phyloP scores from a whole-genome alignment of 53 echinoderm and acorn worm species.

The Mesocentrotus franciscanus region DNA sequence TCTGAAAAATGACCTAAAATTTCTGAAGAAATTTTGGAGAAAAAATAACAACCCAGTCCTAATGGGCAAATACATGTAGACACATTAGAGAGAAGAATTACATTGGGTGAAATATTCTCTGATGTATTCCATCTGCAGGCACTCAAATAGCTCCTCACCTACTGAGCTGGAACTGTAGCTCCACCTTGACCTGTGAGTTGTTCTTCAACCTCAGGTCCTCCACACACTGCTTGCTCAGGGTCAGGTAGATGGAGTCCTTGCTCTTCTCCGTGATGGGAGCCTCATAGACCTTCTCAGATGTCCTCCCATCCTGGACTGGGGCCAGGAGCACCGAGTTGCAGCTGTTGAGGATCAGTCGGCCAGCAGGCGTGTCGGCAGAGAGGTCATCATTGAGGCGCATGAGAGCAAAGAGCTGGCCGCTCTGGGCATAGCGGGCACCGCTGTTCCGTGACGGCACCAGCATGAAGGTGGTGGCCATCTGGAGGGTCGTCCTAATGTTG shows the following conservation, averaged over 20 bases:
- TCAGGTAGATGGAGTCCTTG: conserved; percentile 93
- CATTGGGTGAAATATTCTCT: too few relatives aligned
- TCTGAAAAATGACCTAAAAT: too few relatives aligned
- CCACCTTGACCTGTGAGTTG: conserved; percentile 79
- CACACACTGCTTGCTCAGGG: conserved; percentile 85
- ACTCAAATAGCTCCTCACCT: conserved; percentile 66
- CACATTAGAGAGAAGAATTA: too few relatives aligned
- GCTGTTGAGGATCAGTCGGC: conserved; percentile 92
- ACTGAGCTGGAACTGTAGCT: conserved; percentile 96
- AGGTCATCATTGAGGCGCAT: conserved; percentile 87
- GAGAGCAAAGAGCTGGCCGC: conserved; percentile 94
- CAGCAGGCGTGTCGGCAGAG: conserved; percentile 89
- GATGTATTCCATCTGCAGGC: too few relatives aligned
- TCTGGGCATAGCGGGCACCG: conserved; percentile 93
- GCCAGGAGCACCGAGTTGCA: conserved; percentile 89
- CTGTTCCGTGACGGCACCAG: conserved; percentile 89
- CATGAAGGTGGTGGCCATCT: conserved; percentile 89
- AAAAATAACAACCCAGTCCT: too few relatives aligned
- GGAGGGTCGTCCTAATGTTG: conserved; percentile 91
- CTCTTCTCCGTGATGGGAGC: conserved; percentile 91
- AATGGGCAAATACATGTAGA: too few relatives aligned
- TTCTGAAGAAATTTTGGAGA: too few relatives aligned
- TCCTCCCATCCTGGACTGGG: conserved; percentile 46
- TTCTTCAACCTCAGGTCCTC: conserved; percentile 80
- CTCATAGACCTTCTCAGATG: conserved; percentile 78